Evolutionary conservation across 2,797 vertebrate species (phyloP), one percentile per base, ranked within the genome.

Genomic region (Scarus forsteni): DNA sequence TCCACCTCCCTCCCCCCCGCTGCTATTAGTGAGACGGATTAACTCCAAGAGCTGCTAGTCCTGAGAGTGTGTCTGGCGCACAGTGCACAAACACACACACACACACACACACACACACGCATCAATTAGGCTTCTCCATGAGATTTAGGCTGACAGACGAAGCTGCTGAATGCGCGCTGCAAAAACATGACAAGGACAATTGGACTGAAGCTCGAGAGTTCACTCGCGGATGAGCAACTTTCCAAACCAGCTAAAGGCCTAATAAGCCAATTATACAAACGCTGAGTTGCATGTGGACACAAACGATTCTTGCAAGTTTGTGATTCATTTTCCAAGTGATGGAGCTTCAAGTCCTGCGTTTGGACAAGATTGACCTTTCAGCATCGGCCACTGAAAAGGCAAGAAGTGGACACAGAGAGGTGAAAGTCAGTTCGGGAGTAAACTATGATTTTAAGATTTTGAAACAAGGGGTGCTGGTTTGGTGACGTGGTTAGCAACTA

Each of bases 11-110:
- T 59, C 82, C 52, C 79, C 73, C 83, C 56, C 27, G 27, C 27
- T 39, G 66, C 83, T 85, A 79, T 81, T 81, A 86, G 48, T 42
- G 78, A 87, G 88, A 85, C 79, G 70, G 91, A 92, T 93, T 91
- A 91, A 90, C 67, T 85, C 79, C 75, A 73, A 81, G 76, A 84
- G 88, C 86, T 66, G 74, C 77, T 66, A 34, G 85, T 70, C 66
- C 64, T 45, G 69, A 64, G 68, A 81, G 79, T 60, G 65, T 74
- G 85, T 85, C 80, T 88, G 85, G 60, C 65, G 70, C 10, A n/a
- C 52, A 75, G 59, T 64, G 46, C 49, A 13, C 39, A 42, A n/a
- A 80, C 66, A 67, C 16, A 78, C 49, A 63, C 38, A 52, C 52
- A 68, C 43, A 66, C 73, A 85, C 73, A 75, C 46, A 75, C 60